Evolutionary conservation across 2,888 invertebrate species (phyloP).

Genomic region (Coronaproctus castanopsis): DNA sequence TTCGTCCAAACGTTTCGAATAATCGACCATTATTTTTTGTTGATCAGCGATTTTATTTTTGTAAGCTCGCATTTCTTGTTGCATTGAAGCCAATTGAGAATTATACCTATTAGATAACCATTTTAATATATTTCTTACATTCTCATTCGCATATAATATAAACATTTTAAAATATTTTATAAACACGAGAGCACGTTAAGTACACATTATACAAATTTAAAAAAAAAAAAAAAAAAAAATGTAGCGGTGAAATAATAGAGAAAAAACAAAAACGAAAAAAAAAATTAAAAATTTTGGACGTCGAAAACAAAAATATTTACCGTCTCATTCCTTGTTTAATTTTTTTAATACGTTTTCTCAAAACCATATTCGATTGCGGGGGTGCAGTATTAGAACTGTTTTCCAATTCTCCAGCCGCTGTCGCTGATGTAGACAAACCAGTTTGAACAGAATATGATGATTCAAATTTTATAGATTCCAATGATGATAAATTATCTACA

Average conservation of each 20-base stretch:
- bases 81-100: slow-evolving; percentile 54
- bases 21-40: slow-evolving; percentile 63
- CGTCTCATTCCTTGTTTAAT: slow-evolving; percentile 77
- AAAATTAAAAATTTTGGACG: too few relatives aligned
- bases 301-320: too few relatives aligned
- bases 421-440: too few relatives aligned
- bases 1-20: slow-evolving; percentile 66
- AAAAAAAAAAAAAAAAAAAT: background rate
- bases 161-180: background rate
- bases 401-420: too few relatives aligned
- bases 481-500: too few relatives aligned
- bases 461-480: too few relatives aligned
- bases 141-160: background rate
- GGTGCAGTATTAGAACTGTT: too few relatives aligned
- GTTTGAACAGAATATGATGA: too few relatives aligned
- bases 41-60: slow-evolving; percentile 66
- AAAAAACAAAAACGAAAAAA: too few relatives aligned
- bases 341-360: slow-evolving; percentile 64
- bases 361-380: slow-evolving; percentile 44
- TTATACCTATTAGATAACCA: slow-evolving; percentile 44
- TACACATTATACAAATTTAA: background rate
- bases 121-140: background rate
- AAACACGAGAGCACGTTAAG: too few relatives aligned
- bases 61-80: slow-evolving; percentile 56
- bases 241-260: too few relatives aligned